phyloP scores from a whole-genome alignment of 2,888 invertebrate genomes.

The Agrotis puta region DNA sequence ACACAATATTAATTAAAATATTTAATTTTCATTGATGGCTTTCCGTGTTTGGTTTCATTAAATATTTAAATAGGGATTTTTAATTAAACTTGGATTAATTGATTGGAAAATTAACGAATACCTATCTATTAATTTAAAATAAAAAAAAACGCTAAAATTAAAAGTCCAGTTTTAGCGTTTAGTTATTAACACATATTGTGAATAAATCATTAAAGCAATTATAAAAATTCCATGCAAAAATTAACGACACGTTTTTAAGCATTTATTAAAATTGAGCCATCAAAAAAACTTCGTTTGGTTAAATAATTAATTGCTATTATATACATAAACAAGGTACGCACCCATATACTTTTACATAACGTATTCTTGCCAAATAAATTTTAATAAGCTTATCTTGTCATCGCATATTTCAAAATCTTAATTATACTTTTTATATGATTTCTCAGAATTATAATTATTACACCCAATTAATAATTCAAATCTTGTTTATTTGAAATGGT shows the following conservation, averaged over 20 bases:
- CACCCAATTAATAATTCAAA: constrained; percentile 65
- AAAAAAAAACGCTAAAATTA: constrained; percentile 15
- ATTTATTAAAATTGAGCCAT: constrained; percentile 49
- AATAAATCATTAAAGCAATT: constrained; percentile 46
- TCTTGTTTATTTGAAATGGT: constrained; percentile 58
- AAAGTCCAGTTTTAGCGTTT: neutral
- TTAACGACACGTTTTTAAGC: constrained; percentile 15
- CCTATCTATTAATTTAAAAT: constrained; percentile 31
- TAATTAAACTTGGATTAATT: constrained; percentile 27
- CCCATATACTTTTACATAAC: constrained; percentile 21
- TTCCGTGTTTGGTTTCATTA: constrained; percentile 14
- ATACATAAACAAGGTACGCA: constrained; percentile 30
- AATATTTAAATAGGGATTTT: constrained; percentile 32
- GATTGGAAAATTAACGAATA: constrained; percentile 26
- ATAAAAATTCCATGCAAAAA: constrained; percentile 24
- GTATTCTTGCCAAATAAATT: constrained; percentile 55
- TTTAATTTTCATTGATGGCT: neutral
- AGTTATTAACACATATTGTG: constrained; percentile 5
- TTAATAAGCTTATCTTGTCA: constrained; percentile 59
- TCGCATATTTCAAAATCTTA: constrained; percentile 62
- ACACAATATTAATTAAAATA: constrained; percentile 16
- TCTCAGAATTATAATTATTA: constrained; percentile 61
- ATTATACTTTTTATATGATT: constrained; percentile 53
- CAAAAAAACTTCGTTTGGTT: constrained; percentile 35
- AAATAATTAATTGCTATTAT: constrained; percentile 55